Percentiles rank a stretch among this genome's conserved stretches.
phyloP scores from a whole-genome alignment of 2,113 vertebrate species.

The Meles meles region DNA sequence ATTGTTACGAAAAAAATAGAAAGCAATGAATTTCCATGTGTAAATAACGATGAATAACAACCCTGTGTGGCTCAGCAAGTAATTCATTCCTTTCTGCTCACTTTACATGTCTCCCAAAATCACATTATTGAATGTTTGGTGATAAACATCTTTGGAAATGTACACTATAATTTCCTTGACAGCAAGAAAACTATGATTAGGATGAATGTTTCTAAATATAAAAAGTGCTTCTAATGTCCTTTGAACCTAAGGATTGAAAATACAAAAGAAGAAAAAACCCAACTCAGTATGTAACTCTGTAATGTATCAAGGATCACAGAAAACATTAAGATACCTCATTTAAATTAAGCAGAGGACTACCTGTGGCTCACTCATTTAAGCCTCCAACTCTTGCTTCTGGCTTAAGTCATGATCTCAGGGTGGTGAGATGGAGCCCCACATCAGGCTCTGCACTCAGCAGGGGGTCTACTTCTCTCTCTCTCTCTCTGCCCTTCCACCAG shows the following conservation, averaged over 20 bases:
- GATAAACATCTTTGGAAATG: background rate
- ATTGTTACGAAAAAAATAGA: background rate
- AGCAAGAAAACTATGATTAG: background rate
- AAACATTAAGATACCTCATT: background rate
- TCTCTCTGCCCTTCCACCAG: too few species aligned
- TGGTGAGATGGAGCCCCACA: background rate
- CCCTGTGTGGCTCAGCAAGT: background rate
- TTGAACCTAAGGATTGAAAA: constrained; percentile 24
- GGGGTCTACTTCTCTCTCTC: background rate
- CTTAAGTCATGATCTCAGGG: background rate
- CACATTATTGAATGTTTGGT: background rate
- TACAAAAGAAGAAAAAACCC: background rate
- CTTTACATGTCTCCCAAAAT: background rate
- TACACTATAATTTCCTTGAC: background rate
- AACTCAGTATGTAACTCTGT: background rate
- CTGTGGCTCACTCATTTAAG: background rate
- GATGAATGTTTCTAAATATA: constrained; percentile 14
- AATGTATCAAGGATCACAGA: background rate
- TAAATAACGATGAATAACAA: background rate
- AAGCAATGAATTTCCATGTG: background rate
- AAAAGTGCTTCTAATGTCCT: background rate
- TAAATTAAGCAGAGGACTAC: background rate
- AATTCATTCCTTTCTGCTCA: background rate
- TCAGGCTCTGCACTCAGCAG: background rate
- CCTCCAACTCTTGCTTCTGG: background rate